Conservation (phyloP, 1,140 invertebrate species). For the Drosophila pachea region DNA sequence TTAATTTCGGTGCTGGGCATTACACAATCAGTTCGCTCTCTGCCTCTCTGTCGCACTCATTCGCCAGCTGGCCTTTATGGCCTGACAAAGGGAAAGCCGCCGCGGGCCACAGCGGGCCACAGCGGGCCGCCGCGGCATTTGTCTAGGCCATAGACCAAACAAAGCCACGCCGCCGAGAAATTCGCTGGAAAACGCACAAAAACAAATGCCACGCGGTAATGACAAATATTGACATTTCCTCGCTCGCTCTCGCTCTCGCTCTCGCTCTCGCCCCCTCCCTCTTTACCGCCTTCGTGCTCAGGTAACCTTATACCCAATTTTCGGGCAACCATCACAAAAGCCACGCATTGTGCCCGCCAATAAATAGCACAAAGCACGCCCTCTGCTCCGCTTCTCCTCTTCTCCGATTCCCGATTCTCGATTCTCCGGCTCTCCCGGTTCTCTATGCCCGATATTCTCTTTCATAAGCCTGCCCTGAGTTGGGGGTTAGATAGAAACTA, state of each 20-base stretch:
- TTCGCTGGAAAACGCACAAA: constrained; percentile 57
- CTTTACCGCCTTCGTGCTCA: background rate
- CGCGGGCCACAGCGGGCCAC: constrained; percentile 25
- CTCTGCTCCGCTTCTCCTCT: background rate
- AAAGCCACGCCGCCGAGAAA: constrained; percentile 47
- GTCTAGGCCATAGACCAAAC: constrained; percentile 28
- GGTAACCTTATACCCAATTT: constrained; percentile 44
- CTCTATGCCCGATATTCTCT: background rate
- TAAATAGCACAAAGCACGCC: constrained; percentile 26
- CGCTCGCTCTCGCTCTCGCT: background rate
- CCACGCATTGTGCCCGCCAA: constrained; percentile 33
- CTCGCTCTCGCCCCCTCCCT: background rate
- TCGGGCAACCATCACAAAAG: constrained; percentile 30
- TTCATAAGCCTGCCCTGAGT: background rate
- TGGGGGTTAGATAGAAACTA: constrained; percentile 30
- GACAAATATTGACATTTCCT: constrained; percentile 69
- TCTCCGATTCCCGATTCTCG: background rate
- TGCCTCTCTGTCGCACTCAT: background rate
- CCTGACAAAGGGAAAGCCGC: constrained; percentile 45
- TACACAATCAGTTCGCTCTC: constrained; percentile 28
- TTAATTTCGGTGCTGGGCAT: constrained; percentile 36
- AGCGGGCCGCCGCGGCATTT: constrained; percentile 25
- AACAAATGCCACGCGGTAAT: constrained; percentile 61
- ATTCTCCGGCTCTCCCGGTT: background rate
- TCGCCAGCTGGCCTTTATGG: constrained; percentile 15